Evolutionary conservation across 2,888 invertebrate species (phyloP).

Genomic region (Gari tellinella): DNA sequence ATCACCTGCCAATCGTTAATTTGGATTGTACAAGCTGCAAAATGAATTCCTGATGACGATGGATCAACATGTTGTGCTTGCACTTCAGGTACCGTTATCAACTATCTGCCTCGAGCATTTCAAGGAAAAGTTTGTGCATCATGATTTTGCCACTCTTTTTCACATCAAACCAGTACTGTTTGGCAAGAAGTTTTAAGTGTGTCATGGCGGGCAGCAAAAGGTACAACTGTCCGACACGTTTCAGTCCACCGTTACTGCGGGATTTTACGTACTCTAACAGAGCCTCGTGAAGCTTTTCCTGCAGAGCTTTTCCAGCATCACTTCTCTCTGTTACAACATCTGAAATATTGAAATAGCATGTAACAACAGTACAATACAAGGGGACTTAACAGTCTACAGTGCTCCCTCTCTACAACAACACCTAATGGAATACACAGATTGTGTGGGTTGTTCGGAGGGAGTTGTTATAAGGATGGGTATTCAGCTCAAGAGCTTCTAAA

Average conservation of each 20-base stretch:
- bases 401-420: too few species aligned
- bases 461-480: too few species aligned
- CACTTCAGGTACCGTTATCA: conserved; percentile 57
- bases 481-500: too few species aligned
- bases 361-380: too few species aligned
- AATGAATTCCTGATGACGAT: too few species aligned
- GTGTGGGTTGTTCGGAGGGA: too few species aligned
- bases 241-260: conserved; percentile 86
- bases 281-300: conserved; percentile 94
- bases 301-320: conserved; percentile 93
- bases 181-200: conserved; percentile 94
- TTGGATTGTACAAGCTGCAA: too few species aligned
- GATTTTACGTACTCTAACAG: conserved; percentile 94
- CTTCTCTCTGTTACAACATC: conserved; percentile 96
- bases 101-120: conserved; percentile 92
- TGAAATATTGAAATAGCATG: conserved; percentile 84
- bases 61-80: too few species aligned
- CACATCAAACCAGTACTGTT: conserved; percentile 95
- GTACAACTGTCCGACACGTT: conserved; percentile 91
- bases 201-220: conserved; percentile 94
- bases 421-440: too few species aligned
- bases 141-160: conserved; percentile 94
- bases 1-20: too few species aligned
- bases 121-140: conserved; percentile 98
- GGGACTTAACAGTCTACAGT: too few species aligned